Percentiles rank a stretch among this genome's conserved stretches.
Conservation (phyloP, 2,888 invertebrate species). For the Lepas anatifera region DNA sequence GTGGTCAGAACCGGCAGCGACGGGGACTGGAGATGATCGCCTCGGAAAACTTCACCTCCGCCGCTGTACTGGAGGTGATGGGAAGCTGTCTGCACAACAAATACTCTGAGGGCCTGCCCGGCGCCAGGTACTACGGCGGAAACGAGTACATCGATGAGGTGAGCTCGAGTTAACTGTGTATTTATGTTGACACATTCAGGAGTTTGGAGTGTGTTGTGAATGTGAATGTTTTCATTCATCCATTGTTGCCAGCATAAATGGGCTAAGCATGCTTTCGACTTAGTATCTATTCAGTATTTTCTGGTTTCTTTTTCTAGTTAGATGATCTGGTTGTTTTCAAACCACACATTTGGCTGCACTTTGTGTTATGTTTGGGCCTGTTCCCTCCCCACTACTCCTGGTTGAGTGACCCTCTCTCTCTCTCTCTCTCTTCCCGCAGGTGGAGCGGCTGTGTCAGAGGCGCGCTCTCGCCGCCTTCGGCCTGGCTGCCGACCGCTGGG, state of each 20-base stretch:
- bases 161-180: neutral
- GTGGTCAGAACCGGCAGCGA: conserved; percentile 40
- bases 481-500: conserved; percentile 77
- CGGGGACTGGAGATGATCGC: conserved; percentile 45
- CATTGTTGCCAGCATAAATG: too few species aligned
- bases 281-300: too few species aligned
- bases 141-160: conserved; percentile 91
- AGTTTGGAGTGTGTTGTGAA: too few species aligned
- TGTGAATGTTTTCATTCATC: too few species aligned
- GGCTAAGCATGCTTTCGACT: too few species aligned
- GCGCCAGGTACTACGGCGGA: conserved; percentile 86
- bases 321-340: too few species aligned
- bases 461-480: conserved; percentile 72
- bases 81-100: conserved; percentile 44
- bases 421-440: neutral
- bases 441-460: conserved; percentile 71
- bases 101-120: conserved; percentile 31
- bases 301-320: too few species aligned
- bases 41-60: conserved; percentile 36
- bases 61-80: conserved; percentile 34
- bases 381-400: too few species aligned
- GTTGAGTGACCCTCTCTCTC: too few species aligned
- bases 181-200: neutral
- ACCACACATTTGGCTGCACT: too few species aligned
- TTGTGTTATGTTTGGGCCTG: too few species aligned